Evolutionary conservation across 2,888 invertebrate genomes (phyloP).

Genomic region (Ommatoiulus sabulosus): DNA sequence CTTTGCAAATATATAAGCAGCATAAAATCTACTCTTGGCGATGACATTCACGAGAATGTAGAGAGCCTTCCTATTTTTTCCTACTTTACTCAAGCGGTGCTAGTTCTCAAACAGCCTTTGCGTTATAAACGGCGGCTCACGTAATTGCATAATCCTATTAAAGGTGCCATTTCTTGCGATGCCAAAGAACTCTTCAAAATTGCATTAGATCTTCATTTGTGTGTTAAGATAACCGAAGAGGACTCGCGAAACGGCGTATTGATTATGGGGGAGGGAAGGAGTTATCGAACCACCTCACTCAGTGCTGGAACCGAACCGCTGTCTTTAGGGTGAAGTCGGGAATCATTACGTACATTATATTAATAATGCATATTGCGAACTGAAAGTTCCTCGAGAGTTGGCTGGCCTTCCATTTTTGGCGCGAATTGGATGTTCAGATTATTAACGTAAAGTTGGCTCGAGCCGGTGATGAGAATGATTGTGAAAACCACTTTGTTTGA

Average conservation of each 20-base stretch:
- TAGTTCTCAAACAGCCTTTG: not conserved
- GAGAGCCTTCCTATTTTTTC: not conserved
- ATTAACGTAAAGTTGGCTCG: not conserved
- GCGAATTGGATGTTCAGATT: constrained; percentile 9
- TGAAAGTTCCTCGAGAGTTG: not conserved
- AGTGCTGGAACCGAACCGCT: not conserved
- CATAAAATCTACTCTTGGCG: not conserved
- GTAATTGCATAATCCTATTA: not conserved
- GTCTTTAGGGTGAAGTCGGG: not conserved
- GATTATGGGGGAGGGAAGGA: not conserved
- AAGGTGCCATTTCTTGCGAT: not conserved
- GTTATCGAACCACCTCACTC: not conserved
- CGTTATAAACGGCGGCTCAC: not conserved
- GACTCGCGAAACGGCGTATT: not conserved
- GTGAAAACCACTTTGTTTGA: constrained; percentile 25
- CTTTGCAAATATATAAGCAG: too few relatives aligned
- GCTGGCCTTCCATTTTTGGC: constrained; percentile 37
- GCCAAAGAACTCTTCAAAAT: not conserved
- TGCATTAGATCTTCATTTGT: not conserved
- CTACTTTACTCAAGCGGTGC: not conserved
- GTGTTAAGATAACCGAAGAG: not conserved
- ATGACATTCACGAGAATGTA: not conserved
- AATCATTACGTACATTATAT: not conserved
- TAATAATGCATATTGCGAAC: constrained; percentile 28
- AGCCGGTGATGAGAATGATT: not conserved